Conservation (phyloP, 2,888 invertebrate genomes). For the Bembecia ichneumoniformis region DNA sequence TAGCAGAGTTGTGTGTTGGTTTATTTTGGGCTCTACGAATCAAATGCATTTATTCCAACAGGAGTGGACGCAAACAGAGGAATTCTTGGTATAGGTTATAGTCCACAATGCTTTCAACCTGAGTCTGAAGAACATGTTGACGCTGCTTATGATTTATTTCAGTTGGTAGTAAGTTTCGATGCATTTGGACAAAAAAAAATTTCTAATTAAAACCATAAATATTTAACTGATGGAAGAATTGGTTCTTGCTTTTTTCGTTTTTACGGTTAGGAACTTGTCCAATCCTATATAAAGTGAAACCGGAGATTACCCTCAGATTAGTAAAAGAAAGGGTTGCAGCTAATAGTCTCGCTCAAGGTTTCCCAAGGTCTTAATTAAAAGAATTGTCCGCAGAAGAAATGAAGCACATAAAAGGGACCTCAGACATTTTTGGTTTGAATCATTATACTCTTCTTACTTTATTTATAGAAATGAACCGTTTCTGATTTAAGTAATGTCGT, state of each 20-base stretch:
- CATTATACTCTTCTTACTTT: conserved; percentile 18
- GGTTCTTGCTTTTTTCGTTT: background rate
- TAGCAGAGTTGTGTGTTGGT: no score
- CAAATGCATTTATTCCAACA: no score
- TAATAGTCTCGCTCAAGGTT: conserved; percentile 72
- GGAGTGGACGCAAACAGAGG: no score
- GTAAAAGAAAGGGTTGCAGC: conserved; percentile 70
- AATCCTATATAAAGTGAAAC: conserved; percentile 55
- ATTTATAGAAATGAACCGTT: conserved; percentile 22
- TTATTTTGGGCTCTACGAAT: no score
- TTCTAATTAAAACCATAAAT: no score
- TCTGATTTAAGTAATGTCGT: conserved; percentile 9
- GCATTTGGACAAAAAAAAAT: no score
- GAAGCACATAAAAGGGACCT: conserved; percentile 62
- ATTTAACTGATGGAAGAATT: no score
- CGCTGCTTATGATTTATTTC: conserved; percentile 54
- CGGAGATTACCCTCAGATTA: conserved; percentile 74
- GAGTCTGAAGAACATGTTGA: conserved; percentile 48
- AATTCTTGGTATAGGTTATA: conserved; percentile 12
- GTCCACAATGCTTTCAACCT: conserved; percentile 45
- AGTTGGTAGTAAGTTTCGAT: conserved; percentile 46
- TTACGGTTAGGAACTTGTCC: conserved; percentile 66
- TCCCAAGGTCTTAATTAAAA: conserved; percentile 69
- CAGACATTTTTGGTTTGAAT: conserved; percentile 81
- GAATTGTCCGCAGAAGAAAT: conserved; percentile 73